Base-by-base conservation (phyloP, 2,888 invertebrate genomes). In the Eledone cirrhosa region DNA sequence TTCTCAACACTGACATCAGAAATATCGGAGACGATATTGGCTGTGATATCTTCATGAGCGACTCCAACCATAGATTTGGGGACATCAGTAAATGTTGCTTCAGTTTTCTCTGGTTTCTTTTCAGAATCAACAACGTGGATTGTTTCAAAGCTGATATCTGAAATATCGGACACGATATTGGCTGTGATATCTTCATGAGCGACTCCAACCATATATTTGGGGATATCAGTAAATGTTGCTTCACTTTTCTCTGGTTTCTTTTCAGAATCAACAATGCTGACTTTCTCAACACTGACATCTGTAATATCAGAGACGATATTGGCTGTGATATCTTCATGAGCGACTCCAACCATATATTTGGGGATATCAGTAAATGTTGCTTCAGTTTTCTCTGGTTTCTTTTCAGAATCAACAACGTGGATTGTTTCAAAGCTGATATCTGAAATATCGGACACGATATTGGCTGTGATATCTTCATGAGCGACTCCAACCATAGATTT, bases 21-120 rank as follows among this genome's bases (percentile, higher is more conserved):
- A 31, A 72, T 72, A 72, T 72, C 72, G 31, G 72, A 72, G 29
- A 72, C 31, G 13, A 31, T 41, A 33, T 31, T 33, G 4, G 29
- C 72, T 31, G 72, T 2, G 22, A 72, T n/a, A 33, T 72, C 31
- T 22, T 33, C 72, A 31, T 72, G 33, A 19, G 41, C 41, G 4
- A 72, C 29, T 72, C 72, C 72, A 72, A 41, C 41, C 72, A 72
- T 72, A 13, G 72, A 72, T 72, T 72, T 72, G 3, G 72, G 24
- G 24, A 72, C 31, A 41, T 31, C 31, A n/a, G 31, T 41, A 22
- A 72, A n/a, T 19, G 31, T 41, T n/a, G 41, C 72, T 24, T 72
- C 41, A 22, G n/a, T 41, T 33, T 72, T 72, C 31, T 72, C 72
- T 33, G 72, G 41, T 41, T 41, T 41, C 41, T 33, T 33, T 8